A percentile compares a stretch with the other conserved stretches of the same genome.
phyloP scores from a whole-genome alignment of 2,888 invertebrate genomes.

The Mongoloraphidia duomilia region DNA sequence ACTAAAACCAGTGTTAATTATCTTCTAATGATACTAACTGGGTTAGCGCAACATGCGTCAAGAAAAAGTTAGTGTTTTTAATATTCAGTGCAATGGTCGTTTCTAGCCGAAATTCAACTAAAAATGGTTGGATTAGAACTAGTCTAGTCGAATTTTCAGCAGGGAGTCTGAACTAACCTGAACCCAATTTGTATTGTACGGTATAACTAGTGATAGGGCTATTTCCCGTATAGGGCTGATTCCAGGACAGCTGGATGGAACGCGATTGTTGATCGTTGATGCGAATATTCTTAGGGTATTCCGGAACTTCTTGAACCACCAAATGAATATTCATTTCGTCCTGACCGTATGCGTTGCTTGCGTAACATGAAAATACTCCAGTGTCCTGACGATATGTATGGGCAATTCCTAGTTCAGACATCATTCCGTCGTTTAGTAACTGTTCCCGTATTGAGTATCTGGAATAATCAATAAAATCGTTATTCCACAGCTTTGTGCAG shows the following conservation, averaged over 20 bases:
- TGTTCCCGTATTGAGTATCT: conserved; percentile 65
- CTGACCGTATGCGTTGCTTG: conserved; percentile 78
- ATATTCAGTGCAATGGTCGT: too few relatives aligned
- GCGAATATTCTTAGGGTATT: conserved; percentile 73
- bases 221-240: conserved; percentile 76
- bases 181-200: conserved; percentile 75
- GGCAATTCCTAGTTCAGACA: conserved; percentile 71
- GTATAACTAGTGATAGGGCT: conserved; percentile 80
- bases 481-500: not conserved
- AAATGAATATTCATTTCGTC: conserved; percentile 84
- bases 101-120: too few relatives aligned
- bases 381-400: conserved; percentile 80
- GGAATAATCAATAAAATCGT: conserved; percentile 7
- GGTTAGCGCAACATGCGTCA: too few relatives aligned
- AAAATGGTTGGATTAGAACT: too few relatives aligned
- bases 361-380: conserved; percentile 74
- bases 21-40: too few relatives aligned
- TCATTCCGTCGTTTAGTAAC: conserved; percentile 62
- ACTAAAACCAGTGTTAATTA: too few relatives aligned
- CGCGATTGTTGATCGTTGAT: conserved; percentile 75
- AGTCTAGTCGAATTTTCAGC: too few relatives aligned
- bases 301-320: conserved; percentile 82
- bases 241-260: conserved; percentile 77
- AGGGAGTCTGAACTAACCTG: conserved; percentile 36
- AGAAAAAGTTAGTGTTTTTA: too few relatives aligned